A percentile compares a stretch with the other conserved stretches of the same genome.
Conservation (phyloP, 2,797 vertebrate species). For the Emydoidea blandingii region DNA sequence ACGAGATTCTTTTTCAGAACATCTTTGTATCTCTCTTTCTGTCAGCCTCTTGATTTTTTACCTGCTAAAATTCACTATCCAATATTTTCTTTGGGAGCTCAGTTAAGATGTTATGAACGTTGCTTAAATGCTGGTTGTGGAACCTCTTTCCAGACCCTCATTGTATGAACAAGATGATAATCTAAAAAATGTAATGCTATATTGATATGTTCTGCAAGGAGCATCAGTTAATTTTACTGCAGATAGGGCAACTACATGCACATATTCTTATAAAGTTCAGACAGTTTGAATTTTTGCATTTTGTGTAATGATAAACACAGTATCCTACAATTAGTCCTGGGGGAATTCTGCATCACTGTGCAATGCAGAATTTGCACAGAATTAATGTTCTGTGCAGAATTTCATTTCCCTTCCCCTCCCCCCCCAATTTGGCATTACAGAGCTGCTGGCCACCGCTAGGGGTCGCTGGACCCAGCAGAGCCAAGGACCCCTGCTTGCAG, state of each 20-base stretch:
- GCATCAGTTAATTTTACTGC: background rate
- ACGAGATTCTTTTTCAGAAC: background rate
- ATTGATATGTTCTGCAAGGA: background rate
- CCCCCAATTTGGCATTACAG: background rate
- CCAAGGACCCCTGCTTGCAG: too few species aligned
- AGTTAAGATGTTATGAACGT: background rate
- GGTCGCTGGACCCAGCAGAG: background rate
- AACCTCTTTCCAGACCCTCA: background rate
- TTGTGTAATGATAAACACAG: background rate
- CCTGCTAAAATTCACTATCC: background rate
- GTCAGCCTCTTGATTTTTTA: background rate
- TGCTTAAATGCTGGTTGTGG: background rate
- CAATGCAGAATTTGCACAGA: background rate
- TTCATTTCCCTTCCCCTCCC: too few species aligned
- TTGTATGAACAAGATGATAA: background rate
- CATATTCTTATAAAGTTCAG: background rate
- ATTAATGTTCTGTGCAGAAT: background rate
- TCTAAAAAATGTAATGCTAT: background rate
- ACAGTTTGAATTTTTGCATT: conserved; percentile 24
- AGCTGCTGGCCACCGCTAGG: background rate
- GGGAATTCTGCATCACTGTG: background rate
- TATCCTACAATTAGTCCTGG: background rate
- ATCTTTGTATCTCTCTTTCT: background rate
- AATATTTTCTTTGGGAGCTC: background rate
- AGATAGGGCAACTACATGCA: background rate